These are phyloP conservation scores for Allobates femoralis DNA, from an alignment of 2,797 vertebrate species.

Conservation along the genomic window DNA sequence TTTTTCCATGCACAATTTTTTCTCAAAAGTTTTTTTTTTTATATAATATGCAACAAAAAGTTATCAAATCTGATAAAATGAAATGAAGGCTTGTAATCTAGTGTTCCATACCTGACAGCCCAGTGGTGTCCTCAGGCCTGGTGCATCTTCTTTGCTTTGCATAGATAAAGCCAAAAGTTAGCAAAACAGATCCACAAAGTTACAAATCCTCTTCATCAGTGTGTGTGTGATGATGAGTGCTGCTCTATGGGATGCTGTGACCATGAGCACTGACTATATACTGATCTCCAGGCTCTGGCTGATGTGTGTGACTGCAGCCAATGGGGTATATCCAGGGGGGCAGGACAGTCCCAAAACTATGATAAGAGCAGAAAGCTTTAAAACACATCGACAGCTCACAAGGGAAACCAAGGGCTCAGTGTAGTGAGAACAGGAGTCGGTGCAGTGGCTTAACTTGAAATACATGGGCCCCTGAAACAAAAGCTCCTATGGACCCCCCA, in stretches of 20 bases:
- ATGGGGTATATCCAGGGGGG: conserved; percentile 61
- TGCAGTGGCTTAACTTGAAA: no score
- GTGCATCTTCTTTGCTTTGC: no score
- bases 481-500: no score
- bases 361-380: conserved; percentile 7
- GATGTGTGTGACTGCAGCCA: conserved; percentile 57
- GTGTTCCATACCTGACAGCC: conserved; percentile 14
- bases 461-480: no score
- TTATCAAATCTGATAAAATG: not conserved
- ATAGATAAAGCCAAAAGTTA: not conserved
- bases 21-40: not conserved
- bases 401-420: not conserved
- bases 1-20: not conserved
- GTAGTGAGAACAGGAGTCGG: not conserved
- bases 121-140: not conserved
- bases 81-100: not conserved
- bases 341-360: conserved; percentile 56
- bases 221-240: not conserved
- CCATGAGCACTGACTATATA: conserved; percentile 63
- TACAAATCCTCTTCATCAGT: not conserved
- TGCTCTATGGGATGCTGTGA: conserved; percentile 30
- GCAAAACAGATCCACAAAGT: conserved; percentile 12
- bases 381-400: conserved; percentile 18
- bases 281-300: not conserved
- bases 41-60: not conserved